These are phyloP conservation scores for Aramus guarauna DNA, from an alignment of 2,113 vertebrate genomes.

Conservation along the genomic window DNA sequence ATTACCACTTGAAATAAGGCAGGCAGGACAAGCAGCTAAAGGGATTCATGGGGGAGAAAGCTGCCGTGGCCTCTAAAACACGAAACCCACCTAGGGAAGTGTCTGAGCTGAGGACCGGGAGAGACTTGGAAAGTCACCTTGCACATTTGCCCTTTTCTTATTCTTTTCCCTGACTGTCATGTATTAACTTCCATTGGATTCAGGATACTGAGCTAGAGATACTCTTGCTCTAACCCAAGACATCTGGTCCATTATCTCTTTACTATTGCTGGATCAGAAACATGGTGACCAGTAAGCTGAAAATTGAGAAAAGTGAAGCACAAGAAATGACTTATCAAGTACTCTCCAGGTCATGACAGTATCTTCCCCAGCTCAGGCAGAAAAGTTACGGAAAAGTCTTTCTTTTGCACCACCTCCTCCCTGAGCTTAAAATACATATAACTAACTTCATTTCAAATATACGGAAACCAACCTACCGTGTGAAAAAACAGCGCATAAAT, in stretches of 20 bases:
- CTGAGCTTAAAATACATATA: background rate
- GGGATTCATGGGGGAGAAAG: background rate
- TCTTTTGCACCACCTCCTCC: background rate
- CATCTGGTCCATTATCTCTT: background rate
- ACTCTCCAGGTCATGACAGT: background rate
- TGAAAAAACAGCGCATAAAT: background rate
- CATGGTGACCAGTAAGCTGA: background rate
- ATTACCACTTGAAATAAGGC: background rate
- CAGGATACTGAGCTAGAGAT: background rate
- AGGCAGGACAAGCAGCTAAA: background rate
- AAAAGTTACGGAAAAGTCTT: background rate
- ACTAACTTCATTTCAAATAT: background rate
- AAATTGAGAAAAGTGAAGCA: background rate
- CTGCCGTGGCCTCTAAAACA: background rate
- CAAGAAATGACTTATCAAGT: background rate
- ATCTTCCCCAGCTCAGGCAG: background rate
- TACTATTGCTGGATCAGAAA: background rate
- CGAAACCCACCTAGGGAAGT: background rate
- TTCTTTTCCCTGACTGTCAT: background rate
- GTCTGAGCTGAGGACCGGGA: background rate
- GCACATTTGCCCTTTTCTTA: background rate
- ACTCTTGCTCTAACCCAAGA: background rate
- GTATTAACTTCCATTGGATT: background rate
- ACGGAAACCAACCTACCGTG: background rate
- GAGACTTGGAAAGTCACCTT: background rate